phyloP scores from a whole-genome alignment of 1,140 invertebrate genomes.

The Artemia franciscana region DNA sequence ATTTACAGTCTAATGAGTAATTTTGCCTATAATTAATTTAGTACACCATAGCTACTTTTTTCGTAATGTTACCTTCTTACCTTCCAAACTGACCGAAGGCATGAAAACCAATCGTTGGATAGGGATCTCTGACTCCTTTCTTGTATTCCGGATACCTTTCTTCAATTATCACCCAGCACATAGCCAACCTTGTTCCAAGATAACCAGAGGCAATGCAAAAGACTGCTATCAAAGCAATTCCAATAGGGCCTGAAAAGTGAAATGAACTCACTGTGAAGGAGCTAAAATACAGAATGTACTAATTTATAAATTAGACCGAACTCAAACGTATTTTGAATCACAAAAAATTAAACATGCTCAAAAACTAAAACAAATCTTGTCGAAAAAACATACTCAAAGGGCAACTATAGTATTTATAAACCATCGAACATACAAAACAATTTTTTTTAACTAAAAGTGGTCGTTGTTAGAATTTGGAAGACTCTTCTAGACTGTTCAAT shows the following conservation, averaged over 20 bases:
- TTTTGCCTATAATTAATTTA: slow-evolving; percentile 6
- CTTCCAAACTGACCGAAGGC: slow-evolving; percentile 33
- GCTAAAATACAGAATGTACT: no score
- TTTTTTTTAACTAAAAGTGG: no score
- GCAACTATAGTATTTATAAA: no score
- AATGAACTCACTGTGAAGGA: no score
- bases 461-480: no score
- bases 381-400: no score
- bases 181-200: slow-evolving; percentile 33
- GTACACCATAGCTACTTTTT: background rate
- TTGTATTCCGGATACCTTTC: slow-evolving; percentile 33
- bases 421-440: no score
- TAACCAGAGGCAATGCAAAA: slow-evolving; percentile 32
- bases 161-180: slow-evolving; percentile 44
- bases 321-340: no score
- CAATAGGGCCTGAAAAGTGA: slow-evolving; percentile 35
- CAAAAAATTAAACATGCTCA: no score
- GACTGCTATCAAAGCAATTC: slow-evolving; percentile 29
- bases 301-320: no score
- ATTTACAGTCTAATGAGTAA: background rate
- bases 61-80: slow-evolving; percentile 18
- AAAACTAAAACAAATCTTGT: no score
- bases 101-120: slow-evolving; percentile 35
- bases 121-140: slow-evolving; percentile 33
- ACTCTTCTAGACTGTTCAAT: no score